Evolutionary conservation across 2,797 vertebrate species (phyloP), one percentile per base, ranked within the genome.

Genomic region (Pangasius mekongensis): DNA sequence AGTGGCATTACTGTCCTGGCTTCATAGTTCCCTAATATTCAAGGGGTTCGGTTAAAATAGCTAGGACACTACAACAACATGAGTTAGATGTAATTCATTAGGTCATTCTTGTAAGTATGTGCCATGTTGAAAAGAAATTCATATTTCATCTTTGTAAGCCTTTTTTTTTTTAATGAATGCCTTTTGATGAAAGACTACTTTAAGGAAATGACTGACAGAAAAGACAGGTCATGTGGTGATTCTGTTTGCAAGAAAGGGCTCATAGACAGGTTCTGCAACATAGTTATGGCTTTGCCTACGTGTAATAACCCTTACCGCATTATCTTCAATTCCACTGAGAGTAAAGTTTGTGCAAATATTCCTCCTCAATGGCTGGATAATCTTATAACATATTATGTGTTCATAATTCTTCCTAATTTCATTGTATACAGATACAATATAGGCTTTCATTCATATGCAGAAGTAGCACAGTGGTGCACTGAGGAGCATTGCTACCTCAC

Each of bases 221-320:
- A n/a, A 47, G n/a, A 36, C 13, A 16, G 16, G 64, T 67, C n/a
- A 24, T 69, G n/a, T 69, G 47, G 11, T 30, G 43, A 36, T 54
- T 49, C n/a, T 1, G 18, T 36, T 69, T 18, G 14, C 36, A 64
- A 64, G 27, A n/a, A 82, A 33, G 27, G n/a, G 4, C n/a, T 56
- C n/a, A 1, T 24, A 69, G 83, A 69, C 83, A 84, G 66, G 83
- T 84, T 69, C 66, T 69, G 30, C 64, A 71, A 36, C 83, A 84
- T 84, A 84, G 64, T 84, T 71, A 56, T 36, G 49, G 10, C 66
- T 84, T 54, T 84, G 64, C 47, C 64, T 54, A 24, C 0, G 20
- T 49, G 33, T 14, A 33, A 24, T n/a, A 47, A 20, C 11, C 39
- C 3, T 36, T 6, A 80, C 1, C 5, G 11, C 47, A 76, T 52